phyloP scores from a whole-genome alignment of 1,140 invertebrate genomes.

The Hydropsyche tenuis region DNA sequence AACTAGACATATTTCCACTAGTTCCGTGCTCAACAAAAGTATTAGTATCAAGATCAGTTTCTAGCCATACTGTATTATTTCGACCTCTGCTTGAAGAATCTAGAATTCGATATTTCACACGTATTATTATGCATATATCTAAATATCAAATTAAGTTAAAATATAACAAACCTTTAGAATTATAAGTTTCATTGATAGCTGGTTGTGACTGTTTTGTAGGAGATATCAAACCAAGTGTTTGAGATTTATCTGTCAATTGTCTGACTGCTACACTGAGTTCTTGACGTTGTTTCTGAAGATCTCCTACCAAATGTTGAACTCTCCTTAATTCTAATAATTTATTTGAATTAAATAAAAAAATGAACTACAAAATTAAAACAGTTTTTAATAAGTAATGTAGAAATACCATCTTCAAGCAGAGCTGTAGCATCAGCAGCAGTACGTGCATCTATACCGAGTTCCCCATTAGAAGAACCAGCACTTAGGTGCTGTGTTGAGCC shows the following conservation, averaged over 20 bases:
- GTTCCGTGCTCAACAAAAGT: constrained; percentile 69
- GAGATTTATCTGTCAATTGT: constrained; percentile 79
- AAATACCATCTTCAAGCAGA: constrained; percentile 71
- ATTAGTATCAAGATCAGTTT: constrained; percentile 87
- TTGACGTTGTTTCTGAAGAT: constrained; percentile 82
- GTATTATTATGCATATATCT: too few relatives aligned
- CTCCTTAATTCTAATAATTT: constrained; percentile 70
- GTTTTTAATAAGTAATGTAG: neutral
- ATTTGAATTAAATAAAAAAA: constrained; percentile 9
- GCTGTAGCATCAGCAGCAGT: constrained; percentile 65
- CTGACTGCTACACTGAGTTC: constrained; percentile 82
- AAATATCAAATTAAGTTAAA: too few relatives aligned
- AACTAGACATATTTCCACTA: constrained; percentile 28
- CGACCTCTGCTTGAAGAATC: constrained; percentile 55
- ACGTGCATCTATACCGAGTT: constrained; percentile 30
- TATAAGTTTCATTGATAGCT: constrained; percentile 4
- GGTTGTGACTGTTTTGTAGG: constrained; percentile 10
- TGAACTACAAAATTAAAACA: constrained; percentile 6
- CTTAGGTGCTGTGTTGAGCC: neutral
- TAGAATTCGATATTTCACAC: constrained; percentile 28
- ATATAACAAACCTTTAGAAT: neutral
- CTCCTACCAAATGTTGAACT: constrained; percentile 84
- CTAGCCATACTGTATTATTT: constrained; percentile 74
- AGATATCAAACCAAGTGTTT: constrained; percentile 53
- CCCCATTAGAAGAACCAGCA: neutral